A percentile compares a stretch with the other conserved stretches of the same genome.
Evolutionary conservation across 1,140 invertebrate genomes (phyloP).

Genomic region (Drosophila punjabiensis): DNA sequence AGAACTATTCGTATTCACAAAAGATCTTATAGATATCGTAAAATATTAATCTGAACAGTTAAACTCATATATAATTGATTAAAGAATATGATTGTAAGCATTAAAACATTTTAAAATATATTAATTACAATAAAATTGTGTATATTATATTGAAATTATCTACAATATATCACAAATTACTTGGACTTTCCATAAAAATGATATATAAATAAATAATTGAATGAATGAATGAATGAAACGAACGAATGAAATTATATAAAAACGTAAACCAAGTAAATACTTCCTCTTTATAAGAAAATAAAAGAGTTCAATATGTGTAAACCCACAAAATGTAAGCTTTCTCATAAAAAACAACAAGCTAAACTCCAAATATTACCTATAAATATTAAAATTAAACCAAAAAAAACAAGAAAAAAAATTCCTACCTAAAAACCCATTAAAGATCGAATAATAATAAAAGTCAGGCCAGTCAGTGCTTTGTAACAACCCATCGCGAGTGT

Average conservation of each 20-base stretch:
- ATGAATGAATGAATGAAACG: no score
- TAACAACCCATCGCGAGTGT: slow-evolving; percentile 4
- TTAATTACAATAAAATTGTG: no score
- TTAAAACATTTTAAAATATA: no score
- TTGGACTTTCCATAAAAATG: no score
- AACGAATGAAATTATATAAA: not conserved
- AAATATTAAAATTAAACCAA: not conserved
- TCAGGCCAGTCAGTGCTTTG: slow-evolving; percentile 8
- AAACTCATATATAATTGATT: no score
- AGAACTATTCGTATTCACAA: no score
- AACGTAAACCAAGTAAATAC: not conserved
- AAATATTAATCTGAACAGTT: no score
- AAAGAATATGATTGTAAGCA: no score
- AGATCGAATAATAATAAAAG: not conserved
- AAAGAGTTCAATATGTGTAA: not conserved
- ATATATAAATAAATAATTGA: no score
- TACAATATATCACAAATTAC: no score
- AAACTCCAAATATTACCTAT: not conserved
- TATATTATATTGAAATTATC: no score
- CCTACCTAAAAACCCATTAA: not conserved
- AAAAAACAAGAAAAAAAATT: not conserved
- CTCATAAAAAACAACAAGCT: not conserved
- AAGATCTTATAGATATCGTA: no score
- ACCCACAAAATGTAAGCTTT: not conserved
- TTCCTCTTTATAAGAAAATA: not conserved